Percentiles rank a stretch among this genome's conserved stretches.
Evolutionary conservation across 2,888 invertebrate species (phyloP).

Genomic region (Colostygia pectinataria): DNA sequence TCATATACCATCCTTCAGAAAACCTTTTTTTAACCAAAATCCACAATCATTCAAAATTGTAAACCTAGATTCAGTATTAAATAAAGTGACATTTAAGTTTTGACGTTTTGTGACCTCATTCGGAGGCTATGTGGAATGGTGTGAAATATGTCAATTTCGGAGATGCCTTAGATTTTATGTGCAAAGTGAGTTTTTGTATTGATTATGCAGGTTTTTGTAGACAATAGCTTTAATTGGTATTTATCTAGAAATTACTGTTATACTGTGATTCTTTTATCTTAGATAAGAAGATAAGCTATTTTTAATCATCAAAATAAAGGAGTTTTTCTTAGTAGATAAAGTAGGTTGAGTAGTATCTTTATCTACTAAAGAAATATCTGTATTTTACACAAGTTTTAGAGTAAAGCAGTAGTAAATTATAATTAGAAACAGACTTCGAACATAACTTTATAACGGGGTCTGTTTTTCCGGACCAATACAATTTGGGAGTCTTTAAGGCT

Average conservation of each 20-base stretch:
- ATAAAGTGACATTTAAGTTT: conserved; percentile 15
- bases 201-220: conserved; percentile 23
- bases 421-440: too few species aligned
- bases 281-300: too few species aligned
- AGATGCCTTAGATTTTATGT: conserved; percentile 28
- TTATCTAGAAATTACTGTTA: too few species aligned
- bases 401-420: too few species aligned
- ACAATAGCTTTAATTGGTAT: not conserved
- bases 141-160: conserved; percentile 27
- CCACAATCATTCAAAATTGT: conserved; percentile 13
- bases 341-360: not conserved
- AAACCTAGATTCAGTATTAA: conserved; percentile 6
- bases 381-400: too few species aligned
- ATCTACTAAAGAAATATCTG: too few species aligned
- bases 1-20: not conserved
- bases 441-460: too few species aligned
- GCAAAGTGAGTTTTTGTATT: conserved; percentile 24
- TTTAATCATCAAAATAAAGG: too few species aligned
- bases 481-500: too few species aligned
- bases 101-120: conserved; percentile 18
- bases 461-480: too few species aligned
- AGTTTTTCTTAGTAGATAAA: too few species aligned
- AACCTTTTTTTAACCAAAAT: conserved; percentile 6
- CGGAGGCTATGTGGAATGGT: conserved; percentile 15
- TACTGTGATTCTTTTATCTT: too few species aligned